Evolutionary conservation across 1,140 invertebrate species (phyloP), one percentile per base, ranked within the genome.

Genomic region (Lepidotrigona ventralis): DNA sequence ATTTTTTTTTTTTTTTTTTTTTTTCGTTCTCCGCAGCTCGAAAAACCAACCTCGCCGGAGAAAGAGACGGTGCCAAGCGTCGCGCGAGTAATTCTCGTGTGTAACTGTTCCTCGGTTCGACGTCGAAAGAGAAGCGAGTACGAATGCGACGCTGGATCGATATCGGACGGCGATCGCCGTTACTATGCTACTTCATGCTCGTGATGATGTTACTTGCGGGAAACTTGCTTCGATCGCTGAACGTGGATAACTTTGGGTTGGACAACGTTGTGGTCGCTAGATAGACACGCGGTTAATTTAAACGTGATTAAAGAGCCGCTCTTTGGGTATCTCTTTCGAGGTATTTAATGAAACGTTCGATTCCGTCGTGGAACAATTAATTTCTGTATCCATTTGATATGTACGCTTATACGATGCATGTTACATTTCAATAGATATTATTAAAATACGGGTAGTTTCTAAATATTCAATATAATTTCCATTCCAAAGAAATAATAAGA

Each of bases 91-190:
- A 33, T 33, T 33, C 33, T 33, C 33, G 33, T 33, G 8, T 5
- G 29, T 19, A 60, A 68, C n/a, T 68, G 39, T 58, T 80, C 9
- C 33, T 33, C 56, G 26, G 56, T 53, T 26, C 60, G 15, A 4
- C n/a, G n/a, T 26, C 60, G 19, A 9, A 60, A 29, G 46, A 46
- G n/a, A 29, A 58, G 8, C 17, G 14, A 19, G 9, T 15, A 17
- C 54, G 15, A 72, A 8, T 46, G 39, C 39, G 6, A 46, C 6
- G 6, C 23, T 46, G 86, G 80, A 78, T 88, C 87, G 86, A 88
- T 88, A 88, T 73, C 72, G 79, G 82, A 77, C 86, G 79, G 79
- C 80, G 83, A 88, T 83, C 87, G 77, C 73, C 86, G 71, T 88
- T 88, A 83, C 69, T 46, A 46, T 46, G 63, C 51, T n/a, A 17